Conservation (phyloP, 2,888 invertebrate genomes). For the Himalopsyche anomala region DNA sequence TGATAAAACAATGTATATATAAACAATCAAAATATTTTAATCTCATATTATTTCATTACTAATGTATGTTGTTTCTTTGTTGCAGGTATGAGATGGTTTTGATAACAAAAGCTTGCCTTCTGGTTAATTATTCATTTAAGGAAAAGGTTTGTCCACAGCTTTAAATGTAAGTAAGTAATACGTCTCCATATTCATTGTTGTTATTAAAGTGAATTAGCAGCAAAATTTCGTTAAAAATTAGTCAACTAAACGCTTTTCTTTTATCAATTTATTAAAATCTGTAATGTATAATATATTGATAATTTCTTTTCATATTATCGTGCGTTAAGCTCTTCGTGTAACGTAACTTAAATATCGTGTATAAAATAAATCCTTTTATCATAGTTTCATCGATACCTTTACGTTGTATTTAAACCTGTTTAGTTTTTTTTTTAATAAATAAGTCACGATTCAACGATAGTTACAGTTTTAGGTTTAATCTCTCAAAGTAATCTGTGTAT, state of each 20-base stretch:
- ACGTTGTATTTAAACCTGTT: neutral
- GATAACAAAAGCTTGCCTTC: neutral
- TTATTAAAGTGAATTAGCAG: too few species aligned
- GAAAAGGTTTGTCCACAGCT: neutral
- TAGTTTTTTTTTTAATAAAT: neutral
- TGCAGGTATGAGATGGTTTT: slow-evolving; percentile 12
- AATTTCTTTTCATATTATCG: too few species aligned
- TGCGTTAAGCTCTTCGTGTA: too few species aligned
- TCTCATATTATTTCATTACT: neutral
- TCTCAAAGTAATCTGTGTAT: neutral
- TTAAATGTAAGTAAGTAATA: neutral
- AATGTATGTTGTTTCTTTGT: neutral
- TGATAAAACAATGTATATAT: too few species aligned
- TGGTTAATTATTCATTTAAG: neutral
- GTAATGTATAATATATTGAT: too few species aligned
- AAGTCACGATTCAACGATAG: neutral
- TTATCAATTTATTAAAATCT: too few species aligned
- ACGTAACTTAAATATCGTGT: neutral
- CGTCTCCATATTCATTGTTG: too few species aligned
- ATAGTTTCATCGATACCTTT: neutral
- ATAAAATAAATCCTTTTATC: neutral
- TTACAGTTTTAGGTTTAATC: neutral
- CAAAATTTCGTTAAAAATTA: too few species aligned
- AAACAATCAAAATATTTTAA: neutral
- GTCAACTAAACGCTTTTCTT: too few species aligned